These are phyloP conservation scores for Himalopsyche tibetana DNA, from an alignment of 2,888 invertebrate genomes.

Conservation along the genomic window DNA sequence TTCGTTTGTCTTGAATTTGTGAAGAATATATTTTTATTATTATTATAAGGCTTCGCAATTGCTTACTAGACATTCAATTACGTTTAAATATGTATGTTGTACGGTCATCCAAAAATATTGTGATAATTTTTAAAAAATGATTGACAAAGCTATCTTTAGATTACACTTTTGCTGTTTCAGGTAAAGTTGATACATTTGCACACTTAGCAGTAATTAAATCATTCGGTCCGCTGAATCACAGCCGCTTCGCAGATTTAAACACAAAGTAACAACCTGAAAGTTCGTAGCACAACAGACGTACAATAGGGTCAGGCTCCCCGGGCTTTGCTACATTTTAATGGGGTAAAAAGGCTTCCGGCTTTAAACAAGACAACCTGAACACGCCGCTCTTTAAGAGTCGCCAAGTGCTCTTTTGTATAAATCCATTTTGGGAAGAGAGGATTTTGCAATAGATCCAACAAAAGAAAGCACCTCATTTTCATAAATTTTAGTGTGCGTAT, in stretches of 20 bases:
- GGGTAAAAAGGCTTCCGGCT: constrained; percentile 9
- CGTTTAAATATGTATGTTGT: too few relatives aligned
- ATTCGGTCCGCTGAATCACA: not conserved
- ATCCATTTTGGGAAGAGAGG: not conserved
- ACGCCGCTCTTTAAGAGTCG: not conserved
- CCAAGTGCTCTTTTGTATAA: constrained; percentile 26
- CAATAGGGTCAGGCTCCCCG: not conserved
- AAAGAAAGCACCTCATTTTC: constrained; percentile 3
- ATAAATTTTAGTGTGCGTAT: not conserved
- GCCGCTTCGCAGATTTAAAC: constrained; percentile 12
- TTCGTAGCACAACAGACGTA: constrained; percentile 26
- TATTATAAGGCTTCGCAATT: too few relatives aligned
- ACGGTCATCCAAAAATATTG: too few relatives aligned
- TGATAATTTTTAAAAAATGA: too few relatives aligned
- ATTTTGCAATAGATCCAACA: not conserved
- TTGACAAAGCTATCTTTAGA: not conserved
- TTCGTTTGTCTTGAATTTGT: too few relatives aligned
- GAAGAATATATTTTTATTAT: too few relatives aligned
- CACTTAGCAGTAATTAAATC: constrained; percentile 14
- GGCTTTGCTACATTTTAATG: constrained; percentile 11
- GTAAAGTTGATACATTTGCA: constrained; percentile 11
- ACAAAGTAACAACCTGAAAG: constrained; percentile 16
- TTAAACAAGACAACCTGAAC: constrained; percentile 11
- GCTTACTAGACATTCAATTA: too few relatives aligned
- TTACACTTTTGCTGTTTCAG: not conserved